Base-by-base conservation (phyloP, 2,113 vertebrate genomes). In the Syrrhaptes paradoxus region DNA sequence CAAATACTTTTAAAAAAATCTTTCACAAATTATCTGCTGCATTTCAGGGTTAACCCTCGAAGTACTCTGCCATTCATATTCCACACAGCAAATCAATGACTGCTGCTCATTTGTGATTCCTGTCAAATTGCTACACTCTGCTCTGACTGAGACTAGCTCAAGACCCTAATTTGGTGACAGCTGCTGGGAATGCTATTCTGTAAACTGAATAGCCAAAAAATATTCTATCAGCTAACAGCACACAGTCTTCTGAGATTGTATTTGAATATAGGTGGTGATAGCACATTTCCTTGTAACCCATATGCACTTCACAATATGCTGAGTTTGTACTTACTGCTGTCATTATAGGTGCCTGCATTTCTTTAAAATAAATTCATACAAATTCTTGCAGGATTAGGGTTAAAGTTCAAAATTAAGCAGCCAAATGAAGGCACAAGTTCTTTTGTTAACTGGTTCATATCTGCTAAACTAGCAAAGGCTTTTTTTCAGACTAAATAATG, bases 51-150 rank as follows among this genome's bases (percentile, higher is more conserved):
- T 96, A 96, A 93, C 73, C 68, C 90, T 84, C 7, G 3, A 80
- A 88, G 66, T 45, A 17, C 36, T 74, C 81, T 93, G 85, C 43
- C 76, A 43, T 84, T 94, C 88, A 31, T 68, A 95, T 84, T 88
- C 59, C 46, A 34, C 38, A 57, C 24, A 75, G 82, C 31, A 74
- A 92, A 93, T 83, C 73, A 81, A 55, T 1, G 17, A 61, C 51
- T 87, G 74, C 45, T 94, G 74, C 93, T 96, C 66, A 79, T 96
- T 95, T 94, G 59, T 59, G 72, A 95, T 94, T 94, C 82, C 72
- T 94, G 82, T 38, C 82, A 94, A 96, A 92, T 83, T 3, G 0
- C 57, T 92, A 51, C 3, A 1, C 75, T 71, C 74, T 67, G 38
- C 75, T 72, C 79, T 86, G 70, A 72, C 66, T 58, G 72, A 73